Base-by-base conservation (phyloP, 92 coral and sea anemone genomes). In the Siderastrea radians region DNA sequence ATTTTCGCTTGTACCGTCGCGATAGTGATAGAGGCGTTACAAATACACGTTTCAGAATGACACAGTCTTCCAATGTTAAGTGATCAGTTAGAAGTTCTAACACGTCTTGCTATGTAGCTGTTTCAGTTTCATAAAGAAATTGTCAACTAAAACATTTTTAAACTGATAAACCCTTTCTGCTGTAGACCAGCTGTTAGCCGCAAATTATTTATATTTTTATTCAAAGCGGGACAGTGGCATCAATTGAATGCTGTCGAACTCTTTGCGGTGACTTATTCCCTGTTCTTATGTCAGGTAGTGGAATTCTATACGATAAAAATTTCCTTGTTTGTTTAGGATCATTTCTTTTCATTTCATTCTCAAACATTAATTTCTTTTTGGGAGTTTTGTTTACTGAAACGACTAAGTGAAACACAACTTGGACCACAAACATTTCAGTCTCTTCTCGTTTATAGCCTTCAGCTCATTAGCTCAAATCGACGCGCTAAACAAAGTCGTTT, bases 261-360 rank as follows among this genome's bases (percentile, higher is more conserved):
- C 38, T 66, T 79, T 50, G 61, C 52, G 3, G 54, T 43, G 3
- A 68, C 55, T 81, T 81, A 46, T 57, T 49, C 77, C 55, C 48
- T 53, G 63, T 57, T 68, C 69, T 46, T 59, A 57, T 65, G 26
- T 19, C 50, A 8, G 57, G 16, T 47, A 10, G 84, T 55, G 77
- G 68, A 81, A 81, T 68, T 55, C 68, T 81, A 81, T 48, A 80
- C 85, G 16, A 17, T 65, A 49, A 79, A 63, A 66, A 52, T 17
- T 60, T 65, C 61, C 15, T 79, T 79, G 69, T 79, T 79, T 79
- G 60, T 49, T 14, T 79, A 79, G 15, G 84, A 62, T 79, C 59
- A 79, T 26, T 77, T 77, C 68, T 60, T 59, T 64, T 66, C 49
- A 62, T 66, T 67, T 65, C 69, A 57, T 49, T 46, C 77, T 45